Evolutionary conservation across 2,888 invertebrate genomes (phyloP).

Genomic region (Melinaea menophilus): DNA sequence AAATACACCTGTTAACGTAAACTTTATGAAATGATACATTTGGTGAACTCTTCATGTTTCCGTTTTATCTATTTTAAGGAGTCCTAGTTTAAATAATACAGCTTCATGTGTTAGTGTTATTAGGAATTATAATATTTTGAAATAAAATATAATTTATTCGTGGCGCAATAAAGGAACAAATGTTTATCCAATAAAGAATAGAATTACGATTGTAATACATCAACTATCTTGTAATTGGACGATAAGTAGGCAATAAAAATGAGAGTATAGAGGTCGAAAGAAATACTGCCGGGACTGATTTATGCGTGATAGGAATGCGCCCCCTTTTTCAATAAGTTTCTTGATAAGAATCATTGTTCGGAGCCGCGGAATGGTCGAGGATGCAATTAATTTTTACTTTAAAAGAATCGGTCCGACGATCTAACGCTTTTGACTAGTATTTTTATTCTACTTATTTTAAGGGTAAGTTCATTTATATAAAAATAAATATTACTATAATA

Average conservation of each 20-base stretch:
- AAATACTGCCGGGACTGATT: constrained; percentile 63
- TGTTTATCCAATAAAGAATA: neutral
- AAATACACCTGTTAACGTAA: constrained; percentile 55
- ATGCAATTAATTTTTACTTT: constrained; percentile 61
- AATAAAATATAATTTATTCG: neutral
- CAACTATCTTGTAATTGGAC: constrained; percentile 50
- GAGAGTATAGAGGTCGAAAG: constrained; percentile 51
- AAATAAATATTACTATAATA: no score
- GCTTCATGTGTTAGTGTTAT: no score
- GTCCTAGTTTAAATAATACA: constrained; percentile 14
- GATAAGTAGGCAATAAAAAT: constrained; percentile 71
- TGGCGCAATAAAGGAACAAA: neutral
- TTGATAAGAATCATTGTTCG: constrained; percentile 71
- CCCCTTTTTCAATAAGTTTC: constrained; percentile 69
- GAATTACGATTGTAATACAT: constrained; percentile 8
- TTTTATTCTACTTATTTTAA: no score
- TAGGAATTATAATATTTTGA: no score
- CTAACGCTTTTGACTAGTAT: no score
- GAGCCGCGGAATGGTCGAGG: constrained; percentile 50
- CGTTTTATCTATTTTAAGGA: constrained; percentile 36
- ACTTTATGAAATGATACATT: constrained; percentile 66
- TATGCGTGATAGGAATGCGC: constrained; percentile 68
- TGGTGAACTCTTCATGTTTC: constrained; percentile 42
- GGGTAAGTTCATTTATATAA: no score
- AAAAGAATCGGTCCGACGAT: no score